Conservation (phyloP, 2,113 vertebrate genomes). For the Phyllopteryx taeniolatus region DNA sequence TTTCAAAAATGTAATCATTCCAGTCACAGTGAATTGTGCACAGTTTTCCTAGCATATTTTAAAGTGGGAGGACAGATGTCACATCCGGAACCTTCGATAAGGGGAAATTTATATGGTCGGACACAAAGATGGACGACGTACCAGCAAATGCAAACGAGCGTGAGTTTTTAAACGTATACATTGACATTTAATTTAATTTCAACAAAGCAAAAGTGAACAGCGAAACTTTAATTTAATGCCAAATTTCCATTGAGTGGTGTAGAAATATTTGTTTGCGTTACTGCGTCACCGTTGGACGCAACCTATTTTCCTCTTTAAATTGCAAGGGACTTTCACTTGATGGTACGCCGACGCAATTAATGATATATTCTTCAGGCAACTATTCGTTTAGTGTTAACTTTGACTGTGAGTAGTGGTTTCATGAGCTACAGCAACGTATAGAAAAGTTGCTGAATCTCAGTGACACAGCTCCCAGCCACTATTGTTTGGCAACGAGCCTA, state of each 20-base stretch:
- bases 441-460: constrained; percentile 17
- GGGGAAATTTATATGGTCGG: constrained; percentile 23
- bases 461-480: constrained; percentile 1
- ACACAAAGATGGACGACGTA: constrained; percentile 56
- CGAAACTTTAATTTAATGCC: neutral
- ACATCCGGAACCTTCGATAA: constrained; percentile 62
- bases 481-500: neutral
- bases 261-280: neutral
- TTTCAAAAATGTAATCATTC: neutral
- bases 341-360: neutral
- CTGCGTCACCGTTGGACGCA: neutral
- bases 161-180: constrained; percentile 26
- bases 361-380: neutral
- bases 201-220: neutral
- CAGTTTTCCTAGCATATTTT: neutral
- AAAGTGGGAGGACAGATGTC: too few relatives aligned
- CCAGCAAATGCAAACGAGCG: constrained; percentile 50
- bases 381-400: neutral
- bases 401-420: neutral
- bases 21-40: neutral
- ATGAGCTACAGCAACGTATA: neutral
- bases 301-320: neutral
- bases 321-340: neutral
- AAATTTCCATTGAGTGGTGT: neutral
- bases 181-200: neutral